Percentiles rank a stretch among this genome's conserved stretches.
Conservation (phyloP, 1,140 invertebrate species). For the Caenorhabditis remanei region DNA sequence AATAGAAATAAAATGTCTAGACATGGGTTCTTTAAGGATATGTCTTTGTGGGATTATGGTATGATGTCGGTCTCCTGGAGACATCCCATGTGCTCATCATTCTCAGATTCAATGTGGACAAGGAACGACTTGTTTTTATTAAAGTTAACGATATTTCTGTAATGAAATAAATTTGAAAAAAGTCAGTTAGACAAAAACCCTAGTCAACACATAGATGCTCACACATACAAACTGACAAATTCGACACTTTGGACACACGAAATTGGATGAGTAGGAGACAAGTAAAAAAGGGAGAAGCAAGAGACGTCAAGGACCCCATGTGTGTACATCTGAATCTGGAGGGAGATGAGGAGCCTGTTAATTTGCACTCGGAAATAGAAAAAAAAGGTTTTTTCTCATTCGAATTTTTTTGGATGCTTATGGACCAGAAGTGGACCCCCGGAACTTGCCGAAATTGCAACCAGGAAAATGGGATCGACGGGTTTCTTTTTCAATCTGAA, state of each 20-base stretch:
- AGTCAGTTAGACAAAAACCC: not conserved
- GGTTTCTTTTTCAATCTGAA: too few species aligned
- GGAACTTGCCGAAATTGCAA: too few species aligned
- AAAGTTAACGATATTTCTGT: too few species aligned
- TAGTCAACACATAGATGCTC: not conserved
- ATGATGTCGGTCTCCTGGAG: too few species aligned
- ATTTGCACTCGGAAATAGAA: slow-evolving; percentile 12
- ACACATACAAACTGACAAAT: slow-evolving; percentile 42
- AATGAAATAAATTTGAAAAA: too few species aligned
- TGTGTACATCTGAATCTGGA: not conserved
- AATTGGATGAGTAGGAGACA: not conserved
- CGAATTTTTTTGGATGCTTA: not conserved
- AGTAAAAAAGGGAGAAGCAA: not conserved
- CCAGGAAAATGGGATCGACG: too few species aligned
- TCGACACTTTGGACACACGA: slow-evolving; percentile 46
- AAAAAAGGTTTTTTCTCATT: not conserved
- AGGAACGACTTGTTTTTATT: too few species aligned
- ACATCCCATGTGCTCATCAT: too few species aligned
- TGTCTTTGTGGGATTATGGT: too few species aligned
- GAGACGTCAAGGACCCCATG: slow-evolving; percentile 23
- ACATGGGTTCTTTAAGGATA: too few species aligned
- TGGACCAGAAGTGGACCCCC: slow-evolving; percentile 6
- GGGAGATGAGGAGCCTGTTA: not conserved
- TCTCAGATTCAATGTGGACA: too few species aligned
- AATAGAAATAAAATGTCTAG: too few species aligned